Evolutionary conservation across 2,113 vertebrate genomes (phyloP).

Genomic region (Propithecus coquereli): DNA sequence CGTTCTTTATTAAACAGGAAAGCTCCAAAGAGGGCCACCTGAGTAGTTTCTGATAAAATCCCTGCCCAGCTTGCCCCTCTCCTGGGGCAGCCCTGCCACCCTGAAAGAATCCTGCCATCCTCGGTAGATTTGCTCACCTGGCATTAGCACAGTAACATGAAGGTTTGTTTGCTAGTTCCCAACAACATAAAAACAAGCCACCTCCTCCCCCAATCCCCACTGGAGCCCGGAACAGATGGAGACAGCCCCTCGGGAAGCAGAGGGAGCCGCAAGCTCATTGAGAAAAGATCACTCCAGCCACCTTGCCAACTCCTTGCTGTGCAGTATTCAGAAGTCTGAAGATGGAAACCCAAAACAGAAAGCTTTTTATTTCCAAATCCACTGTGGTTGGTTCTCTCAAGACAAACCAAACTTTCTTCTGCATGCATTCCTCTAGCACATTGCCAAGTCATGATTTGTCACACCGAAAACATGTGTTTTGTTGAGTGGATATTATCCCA

Average conservation of each 20-base stretch:
- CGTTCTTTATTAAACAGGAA: neutral
- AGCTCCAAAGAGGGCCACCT: neutral
- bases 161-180: conserved; percentile 61
- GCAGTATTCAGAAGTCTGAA: neutral
- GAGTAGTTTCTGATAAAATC: neutral
- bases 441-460: conserved; percentile 9
- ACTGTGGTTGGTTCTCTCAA: neutral
- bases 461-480: neutral
- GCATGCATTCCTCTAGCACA: neutral
- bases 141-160: neutral
- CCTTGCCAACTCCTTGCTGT: conserved; percentile 5
- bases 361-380: neutral
- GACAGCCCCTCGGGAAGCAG: conserved; percentile 48
- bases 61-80: neutral
- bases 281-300: conserved; percentile 61
- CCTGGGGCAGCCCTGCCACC: neutral
- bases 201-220: neutral
- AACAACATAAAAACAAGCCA: conserved; percentile 65
- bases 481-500: neutral
- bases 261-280: conserved; percentile 58
- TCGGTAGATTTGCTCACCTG: neutral
- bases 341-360: neutral
- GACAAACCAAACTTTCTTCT: conserved; percentile 25
- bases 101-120: conserved; percentile 1
- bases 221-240: conserved; percentile 66